These are phyloP conservation scores for Amblyopsis rosae DNA, from an alignment of 2,113 vertebrate genomes.

Conservation along the genomic window DNA sequence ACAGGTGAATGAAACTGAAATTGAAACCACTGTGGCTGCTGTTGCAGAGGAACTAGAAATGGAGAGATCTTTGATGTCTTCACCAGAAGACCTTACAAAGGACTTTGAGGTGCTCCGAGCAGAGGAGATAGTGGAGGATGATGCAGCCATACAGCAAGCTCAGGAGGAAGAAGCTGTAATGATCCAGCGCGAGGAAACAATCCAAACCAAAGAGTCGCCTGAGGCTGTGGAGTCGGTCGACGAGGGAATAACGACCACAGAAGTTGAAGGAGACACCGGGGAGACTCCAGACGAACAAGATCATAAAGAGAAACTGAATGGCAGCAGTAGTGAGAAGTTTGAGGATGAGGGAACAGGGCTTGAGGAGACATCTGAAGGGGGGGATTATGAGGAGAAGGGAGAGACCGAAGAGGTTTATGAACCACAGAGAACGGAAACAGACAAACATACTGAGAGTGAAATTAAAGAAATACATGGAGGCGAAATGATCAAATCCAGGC, in stretches of 20 bases:
- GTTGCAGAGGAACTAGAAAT: constrained; percentile 76
- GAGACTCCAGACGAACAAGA: constrained; percentile 87
- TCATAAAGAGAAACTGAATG: constrained; percentile 79
- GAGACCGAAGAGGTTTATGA: constrained; percentile 90
- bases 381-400: constrained; percentile 91
- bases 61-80: constrained; percentile 90
- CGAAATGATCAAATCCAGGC: constrained; percentile 55
- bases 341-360: constrained; percentile 92
- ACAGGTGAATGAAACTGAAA: constrained; percentile 71
- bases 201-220: constrained; percentile 82
- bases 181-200: constrained; percentile 73
- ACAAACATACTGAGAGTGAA: constrained; percentile 54
- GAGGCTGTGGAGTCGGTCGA: constrained; percentile 86
- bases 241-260: constrained; percentile 92
- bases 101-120: constrained; percentile 91
- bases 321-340: constrained; percentile 84
- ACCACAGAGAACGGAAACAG: constrained; percentile 72
- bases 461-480: constrained; percentile 59
- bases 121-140: constrained; percentile 80
- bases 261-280: constrained; percentile 88
- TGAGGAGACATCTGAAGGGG: constrained; percentile 88
- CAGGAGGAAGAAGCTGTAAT: constrained; percentile 69
- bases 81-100: constrained; percentile 95
- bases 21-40: constrained; percentile 50
- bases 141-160: constrained; percentile 73